Base-by-base conservation (phyloP, 2,797 vertebrate genomes). In the Poeciliopsis presidionis region DNA sequence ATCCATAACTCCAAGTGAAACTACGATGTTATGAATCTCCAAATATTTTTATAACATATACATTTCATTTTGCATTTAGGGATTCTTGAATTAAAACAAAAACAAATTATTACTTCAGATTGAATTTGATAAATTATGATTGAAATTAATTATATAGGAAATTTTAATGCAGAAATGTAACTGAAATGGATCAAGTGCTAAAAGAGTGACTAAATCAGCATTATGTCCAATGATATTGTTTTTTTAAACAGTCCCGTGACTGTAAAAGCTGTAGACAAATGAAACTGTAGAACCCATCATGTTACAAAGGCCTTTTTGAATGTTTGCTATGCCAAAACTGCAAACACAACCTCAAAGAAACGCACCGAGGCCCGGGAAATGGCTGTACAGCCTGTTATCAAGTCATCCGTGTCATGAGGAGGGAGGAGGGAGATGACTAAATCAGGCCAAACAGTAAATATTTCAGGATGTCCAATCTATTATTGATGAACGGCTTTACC, bases 391-490 rank as follows among this genome's bases (percentile, higher is more conserved):
- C 53, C 79, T 86, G 84, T 82, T 88, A 78, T 86, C 78, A 83
- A 90, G 90, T 90, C 91, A 91, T 79, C 89, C 86, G 72, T 90
- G 90, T 86, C 86, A 88, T 55, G 83, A 83, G 81, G 81, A 81
- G 73, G 77, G 70, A 79, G 92, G 81, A 82, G 73, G 78, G 70
- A 79, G 92, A 79, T 81, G 84, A 84, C 89, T 93, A 95, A 96
- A 95, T 95, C 95, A 94, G 95, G 94, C 93, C 94, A 90, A 94
- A 95, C 36, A 33, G 88, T 96, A 93, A 96, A 96, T 96, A 96
- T 96, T 96, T 96, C 81, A 96, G 89, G 84, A 91, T 81, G 84
- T 80, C 90, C 94, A 93, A 95, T 96, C 55, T 83, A 96, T 96
- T 94, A 96, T 96, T 96, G 85, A 96, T 78, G 76, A 79, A 89